phyloP scores from a whole-genome alignment of 1,140 invertebrate genomes.

The Mycetomoellerius zeteki region DNA sequence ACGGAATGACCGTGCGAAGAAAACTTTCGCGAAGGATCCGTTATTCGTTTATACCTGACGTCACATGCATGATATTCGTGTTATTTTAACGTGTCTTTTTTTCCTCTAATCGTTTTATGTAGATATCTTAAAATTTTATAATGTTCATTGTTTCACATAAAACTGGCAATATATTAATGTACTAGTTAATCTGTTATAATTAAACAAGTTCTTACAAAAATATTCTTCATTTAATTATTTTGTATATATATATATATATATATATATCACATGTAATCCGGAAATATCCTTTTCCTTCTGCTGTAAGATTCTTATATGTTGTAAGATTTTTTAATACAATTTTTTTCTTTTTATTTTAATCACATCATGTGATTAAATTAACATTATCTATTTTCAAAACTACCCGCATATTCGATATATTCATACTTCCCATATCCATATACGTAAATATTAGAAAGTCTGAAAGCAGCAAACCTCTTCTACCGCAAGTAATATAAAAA shows the following conservation, averaged over 20 bases:
- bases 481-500: not conserved
- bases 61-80: not conserved
- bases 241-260: not conserved
- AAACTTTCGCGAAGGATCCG: constrained; percentile 10
- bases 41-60: not conserved
- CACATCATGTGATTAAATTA: not conserved
- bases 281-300: not conserved
- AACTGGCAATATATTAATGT: not conserved
- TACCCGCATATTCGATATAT: constrained; percentile 39
- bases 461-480: not conserved
- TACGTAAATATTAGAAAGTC: constrained; percentile 39
- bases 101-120: not conserved
- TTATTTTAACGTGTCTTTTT: not conserved
- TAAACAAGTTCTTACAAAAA: not conserved
- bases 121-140: not conserved
- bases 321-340: not conserved
- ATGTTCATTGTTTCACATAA: not conserved
- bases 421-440: not conserved
- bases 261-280: not conserved
- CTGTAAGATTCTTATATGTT: too few species aligned
- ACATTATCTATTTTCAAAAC: constrained; percentile 25
- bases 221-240: not conserved
- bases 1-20: constrained; percentile 31
- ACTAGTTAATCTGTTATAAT: not conserved
- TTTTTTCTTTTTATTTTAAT: constrained; percentile 8